These are phyloP conservation scores for Antennarius striatus DNA, from an alignment of 2,113 vertebrate species.

Conservation along the genomic window DNA sequence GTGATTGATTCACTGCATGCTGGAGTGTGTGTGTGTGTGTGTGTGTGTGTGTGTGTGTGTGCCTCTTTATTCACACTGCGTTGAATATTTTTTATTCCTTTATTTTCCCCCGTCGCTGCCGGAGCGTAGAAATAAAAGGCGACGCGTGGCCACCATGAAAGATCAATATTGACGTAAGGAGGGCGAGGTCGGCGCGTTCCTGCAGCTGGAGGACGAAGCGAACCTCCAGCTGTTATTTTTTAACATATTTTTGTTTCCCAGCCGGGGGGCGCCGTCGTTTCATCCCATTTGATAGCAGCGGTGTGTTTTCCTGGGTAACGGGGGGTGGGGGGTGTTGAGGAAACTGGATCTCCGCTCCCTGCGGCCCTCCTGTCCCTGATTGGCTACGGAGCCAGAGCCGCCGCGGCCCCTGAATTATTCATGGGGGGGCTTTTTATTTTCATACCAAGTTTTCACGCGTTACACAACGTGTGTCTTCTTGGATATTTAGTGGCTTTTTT, in stretches of 20 bases:
- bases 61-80: background rate
- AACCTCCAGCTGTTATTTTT: no score
- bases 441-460: conserved; percentile 35
- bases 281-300: background rate
- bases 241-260: conserved; percentile 6
- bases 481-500: conserved; percentile 36
- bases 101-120: background rate
- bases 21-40: no score
- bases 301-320: background rate
- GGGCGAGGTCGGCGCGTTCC: background rate
- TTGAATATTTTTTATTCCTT: background rate
- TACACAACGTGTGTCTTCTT: conserved; percentile 45
- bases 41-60: no score
- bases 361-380: conserved; percentile 52
- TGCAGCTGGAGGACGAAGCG: background rate
- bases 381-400: conserved; percentile 48
- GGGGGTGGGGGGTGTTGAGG: conserved; percentile 45
- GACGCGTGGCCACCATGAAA: conserved; percentile 25
- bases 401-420: conserved; percentile 67
- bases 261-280: background rate
- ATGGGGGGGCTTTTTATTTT: conserved; percentile 27
- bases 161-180: conserved; percentile 44
- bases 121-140: conserved; percentile 35
- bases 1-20: conserved; percentile 54
- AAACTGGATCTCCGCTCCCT: conserved; percentile 51